These are phyloP conservation scores for Uria lomvia DNA, from an alignment of 2,113 vertebrate species.

Conservation along the genomic window DNA sequence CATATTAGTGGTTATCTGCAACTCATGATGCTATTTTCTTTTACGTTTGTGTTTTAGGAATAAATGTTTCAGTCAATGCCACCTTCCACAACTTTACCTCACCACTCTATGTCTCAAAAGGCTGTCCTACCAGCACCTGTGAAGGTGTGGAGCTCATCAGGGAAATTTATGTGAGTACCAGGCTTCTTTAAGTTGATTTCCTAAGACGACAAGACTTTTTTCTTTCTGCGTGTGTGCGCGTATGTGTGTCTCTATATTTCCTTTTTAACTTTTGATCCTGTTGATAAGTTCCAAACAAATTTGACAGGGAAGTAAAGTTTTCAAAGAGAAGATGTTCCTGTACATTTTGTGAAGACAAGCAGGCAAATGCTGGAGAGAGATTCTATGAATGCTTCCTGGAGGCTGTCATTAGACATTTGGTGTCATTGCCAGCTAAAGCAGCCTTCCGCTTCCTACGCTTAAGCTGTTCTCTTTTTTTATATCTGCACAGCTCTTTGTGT, in stretches of 20 bases:
- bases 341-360: background rate
- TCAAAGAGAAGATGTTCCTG: background rate
- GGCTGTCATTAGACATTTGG: background rate
- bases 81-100: conserved; percentile 73
- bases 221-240: accelerated
- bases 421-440: background rate
- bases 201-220: background rate
- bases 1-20: background rate
- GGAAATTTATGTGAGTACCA: conserved; percentile 79
- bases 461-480: background rate
- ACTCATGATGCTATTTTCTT: background rate
- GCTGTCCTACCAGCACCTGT: conserved; percentile 89
- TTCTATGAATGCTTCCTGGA: background rate
- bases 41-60: conserved; percentile 26
- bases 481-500: background rate
- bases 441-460: background rate
- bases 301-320: background rate
- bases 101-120: conserved; percentile 75
- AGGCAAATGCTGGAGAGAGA: background rate
- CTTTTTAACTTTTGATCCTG: background rate
- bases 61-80: conserved; percentile 60
- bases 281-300: background rate
- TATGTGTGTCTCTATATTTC: background rate
- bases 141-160: conserved; percentile 90
- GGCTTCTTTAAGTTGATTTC: background rate